Evolutionary conservation across 2,888 invertebrate genomes (phyloP), one percentile per base, ranked within the genome.

Genomic region (Seira sanloemensis): DNA sequence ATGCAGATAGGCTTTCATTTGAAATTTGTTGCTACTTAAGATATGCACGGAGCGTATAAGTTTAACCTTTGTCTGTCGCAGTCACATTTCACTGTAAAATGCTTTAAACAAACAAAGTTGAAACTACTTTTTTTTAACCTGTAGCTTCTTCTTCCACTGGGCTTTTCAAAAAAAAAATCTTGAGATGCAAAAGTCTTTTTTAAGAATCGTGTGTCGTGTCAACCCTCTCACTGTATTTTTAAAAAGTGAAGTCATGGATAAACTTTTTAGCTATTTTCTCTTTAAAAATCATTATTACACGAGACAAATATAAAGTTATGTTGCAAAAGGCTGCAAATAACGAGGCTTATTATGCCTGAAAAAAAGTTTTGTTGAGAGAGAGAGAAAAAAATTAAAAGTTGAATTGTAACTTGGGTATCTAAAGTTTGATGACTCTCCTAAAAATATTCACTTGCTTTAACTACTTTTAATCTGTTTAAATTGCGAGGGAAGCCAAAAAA

Each of bases 171-270:
- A n/a, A n/a, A n/a, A 62, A 12, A 62, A 21, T n/a, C n/a, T 18
- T n/a, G n/a, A 21, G 21, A 62, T 23, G n/a, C n/a, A n/a, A n/a
- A n/a, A n/a, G n/a, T n/a, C n/a, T n/a, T 62, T 23, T 62, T 62
- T 62, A 9, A 18, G 23, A 62, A 21, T 12, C 19, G 2, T 1
- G 62, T 21, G 21, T 62, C 62, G 62, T 62, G 62, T 21, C 62
- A 23, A 16, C 62, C 21, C 62, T 62, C 50, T 7, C 37, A 50
- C 21, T 19, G 19, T 62, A 4, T 23, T 62, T 21, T 62, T 23
- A 62, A 7, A 62, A 62, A 7, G 2, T n/a, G 18, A n/a, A 62
- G 62, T 62, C 62, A 62, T 62, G 62, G 62, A 62, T 62, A 62
- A 62, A 62, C 62, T 62, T 21, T 16, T 58, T 1, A 62, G 62